phyloP scores from a whole-genome alignment of 2,113 vertebrate genomes.

The Proteles cristata region DNA sequence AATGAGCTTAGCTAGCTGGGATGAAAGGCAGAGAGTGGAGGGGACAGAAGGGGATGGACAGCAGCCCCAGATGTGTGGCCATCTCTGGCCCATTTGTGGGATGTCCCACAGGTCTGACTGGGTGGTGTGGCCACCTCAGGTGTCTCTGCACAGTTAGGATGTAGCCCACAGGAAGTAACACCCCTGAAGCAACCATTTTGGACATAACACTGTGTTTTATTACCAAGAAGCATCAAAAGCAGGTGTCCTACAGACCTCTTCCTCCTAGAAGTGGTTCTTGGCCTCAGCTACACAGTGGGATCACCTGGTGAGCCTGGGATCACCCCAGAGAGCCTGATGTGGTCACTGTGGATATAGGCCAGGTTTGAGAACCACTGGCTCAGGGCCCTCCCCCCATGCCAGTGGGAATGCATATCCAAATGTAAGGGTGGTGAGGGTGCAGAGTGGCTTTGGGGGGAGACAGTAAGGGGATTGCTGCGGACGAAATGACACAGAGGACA shows the following conservation, averaged over 20 bases:
- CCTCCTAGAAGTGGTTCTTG: not conserved
- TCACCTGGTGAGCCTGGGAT: not conserved
- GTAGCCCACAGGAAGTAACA: not conserved
- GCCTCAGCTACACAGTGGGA: not conserved
- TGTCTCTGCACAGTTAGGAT: not conserved
- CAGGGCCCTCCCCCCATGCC: not conserved
- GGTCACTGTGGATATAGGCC: not conserved
- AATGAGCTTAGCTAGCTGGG: not conserved
- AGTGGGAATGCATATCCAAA: not conserved
- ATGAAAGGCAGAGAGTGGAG: too few relatives aligned
- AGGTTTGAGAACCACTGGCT: not conserved
- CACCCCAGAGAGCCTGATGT: not conserved
- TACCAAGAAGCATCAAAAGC: not conserved
- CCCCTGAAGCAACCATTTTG: not conserved
- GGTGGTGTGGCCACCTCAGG: not conserved
- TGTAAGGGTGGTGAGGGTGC: not conserved
- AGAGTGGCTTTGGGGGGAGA: not conserved
- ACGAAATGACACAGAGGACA: too few relatives aligned
- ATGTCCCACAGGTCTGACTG: not conserved
- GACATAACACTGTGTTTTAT: not conserved
- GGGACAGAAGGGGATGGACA: not conserved
- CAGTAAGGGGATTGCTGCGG: too few relatives aligned
- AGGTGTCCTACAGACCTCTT: not conserved
- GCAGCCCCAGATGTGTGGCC: not conserved
- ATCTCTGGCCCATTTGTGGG: not conserved